Base-by-base conservation (phyloP, 2,797 vertebrate species). In the Alosa sapidissima region DNA sequence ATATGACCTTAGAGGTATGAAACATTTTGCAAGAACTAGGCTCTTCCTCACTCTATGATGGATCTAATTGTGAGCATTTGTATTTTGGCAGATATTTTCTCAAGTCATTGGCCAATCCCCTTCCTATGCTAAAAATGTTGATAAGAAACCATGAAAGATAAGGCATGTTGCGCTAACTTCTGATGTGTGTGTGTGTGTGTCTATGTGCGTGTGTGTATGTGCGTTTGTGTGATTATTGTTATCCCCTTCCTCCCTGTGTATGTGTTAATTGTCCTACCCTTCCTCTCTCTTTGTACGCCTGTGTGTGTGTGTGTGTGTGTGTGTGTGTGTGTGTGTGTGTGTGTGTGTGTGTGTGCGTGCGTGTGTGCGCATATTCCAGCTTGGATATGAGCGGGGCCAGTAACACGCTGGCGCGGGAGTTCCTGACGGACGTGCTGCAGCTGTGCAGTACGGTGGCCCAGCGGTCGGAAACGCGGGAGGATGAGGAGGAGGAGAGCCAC, bases 321-420 rank as follows among this genome's bases (percentile, higher is more conserved):
- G 33, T 58, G 81, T 52, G 14, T 85, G 54, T 51, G 21, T 60
- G 13, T 51, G 24, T 28, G 28, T 1, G 0, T 28, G 28, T 28
- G 28, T 28, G 28, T 28, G 28, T 48, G 7, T 83, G 83, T 4
- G 21, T 3, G 19, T 21, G 21, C 16, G 36, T 2, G n/a, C 4
- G 5, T 28, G 28, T 72, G 75, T 60, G 21, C n/a, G 33, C 41
- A 11, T 81, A 8, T 49, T 9, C n/a, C 8, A 99, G 98, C 95
- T 98, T 96, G 92, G 97, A 97, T 94, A 99, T 99, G 98, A 98
- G 97, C 95, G 96, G 96, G 47, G 96, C 97, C 94, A 98, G 98
- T 94, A 99, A 99, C 93, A 97, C 96, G 13, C 92, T 99, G 94
- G 98, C 98, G 82, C 96, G 98, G 92, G 98, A 99, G 93, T 99